phyloP scores from a whole-genome alignment of 2,888 invertebrate species.

The Atethmia centrago region DNA sequence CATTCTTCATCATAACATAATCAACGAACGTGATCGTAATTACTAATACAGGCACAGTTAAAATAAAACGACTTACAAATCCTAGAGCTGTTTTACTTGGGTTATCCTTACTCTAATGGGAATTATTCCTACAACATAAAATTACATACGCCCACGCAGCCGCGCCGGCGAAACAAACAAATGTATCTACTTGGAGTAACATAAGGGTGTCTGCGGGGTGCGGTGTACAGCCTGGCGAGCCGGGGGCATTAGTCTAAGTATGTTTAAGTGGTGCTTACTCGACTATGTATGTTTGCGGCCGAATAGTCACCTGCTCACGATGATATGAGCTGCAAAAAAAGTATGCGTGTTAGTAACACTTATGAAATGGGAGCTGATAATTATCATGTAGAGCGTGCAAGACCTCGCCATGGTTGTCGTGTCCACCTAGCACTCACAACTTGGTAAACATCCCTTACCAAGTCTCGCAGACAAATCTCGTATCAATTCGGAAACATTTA shows the following conservation, averaged over 20 bases:
- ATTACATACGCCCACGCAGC: slow-evolving; percentile 78
- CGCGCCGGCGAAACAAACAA: slow-evolving; percentile 61
- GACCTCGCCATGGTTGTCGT: neutral
- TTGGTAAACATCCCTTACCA: slow-evolving; percentile 8
- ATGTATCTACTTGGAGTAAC: slow-evolving; percentile 53
- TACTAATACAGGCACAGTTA: slow-evolving; percentile 69
- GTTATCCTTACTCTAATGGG: slow-evolving; percentile 85
- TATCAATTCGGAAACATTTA: neutral
- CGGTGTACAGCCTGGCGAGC: slow-evolving; percentile 63
- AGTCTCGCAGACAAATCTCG: neutral
- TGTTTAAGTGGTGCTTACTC: slow-evolving; percentile 86
- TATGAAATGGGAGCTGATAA: neutral
- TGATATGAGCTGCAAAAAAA: slow-evolving; percentile 87
- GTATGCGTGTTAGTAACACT: slow-evolving; percentile 28
- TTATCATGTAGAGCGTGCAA: too few species aligned
- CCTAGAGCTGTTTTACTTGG: slow-evolving; percentile 81
- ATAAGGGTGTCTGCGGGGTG: slow-evolving; percentile 45
- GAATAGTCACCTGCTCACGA: slow-evolving; percentile 89
- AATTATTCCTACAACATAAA: slow-evolving; percentile 88
- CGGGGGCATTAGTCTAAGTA: slow-evolving; percentile 78
- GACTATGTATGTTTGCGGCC: slow-evolving; percentile 86
- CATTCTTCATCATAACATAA: slow-evolving; percentile 55
- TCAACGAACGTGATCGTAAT: slow-evolving; percentile 61
- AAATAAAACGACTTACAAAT: slow-evolving; percentile 77
- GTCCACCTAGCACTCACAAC: neutral